Percentiles rank a stretch among this genome's conserved stretches.
Conservation (phyloP, 35 echinoderm and acorn worm species). For the Patiria miniata region DNA sequence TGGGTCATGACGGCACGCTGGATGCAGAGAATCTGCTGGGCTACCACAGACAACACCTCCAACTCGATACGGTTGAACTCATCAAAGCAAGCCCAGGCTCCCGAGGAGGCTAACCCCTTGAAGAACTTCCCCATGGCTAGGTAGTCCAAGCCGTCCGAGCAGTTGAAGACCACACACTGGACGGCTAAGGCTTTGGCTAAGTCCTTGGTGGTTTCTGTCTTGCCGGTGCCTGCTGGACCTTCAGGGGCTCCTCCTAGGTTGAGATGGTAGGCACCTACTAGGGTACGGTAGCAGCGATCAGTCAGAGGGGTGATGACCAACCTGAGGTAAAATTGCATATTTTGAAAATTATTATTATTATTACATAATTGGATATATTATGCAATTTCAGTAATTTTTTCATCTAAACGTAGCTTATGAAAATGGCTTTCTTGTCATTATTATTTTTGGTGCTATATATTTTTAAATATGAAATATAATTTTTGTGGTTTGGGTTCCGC, state of each 20-base stretch:
- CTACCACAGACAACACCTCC: conserved; percentile 99
- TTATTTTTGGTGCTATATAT: too few species aligned
- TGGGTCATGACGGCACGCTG: conserved; percentile 84
- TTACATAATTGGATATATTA: too few species aligned
- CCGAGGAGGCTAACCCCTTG: conserved; percentile 95
- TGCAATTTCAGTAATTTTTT: too few species aligned
- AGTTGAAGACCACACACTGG: conserved; percentile 99
- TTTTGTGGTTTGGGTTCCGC: too few species aligned
- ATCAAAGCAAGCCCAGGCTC: conserved; percentile 99
- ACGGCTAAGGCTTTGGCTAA: conserved; percentile 97
- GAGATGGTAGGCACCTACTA: conserved; percentile 98
- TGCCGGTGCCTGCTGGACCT: conserved; percentile 95
- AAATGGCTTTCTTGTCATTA: too few species aligned
- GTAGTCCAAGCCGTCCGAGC: conserved; percentile 98
- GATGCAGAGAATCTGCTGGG: conserved; percentile 98
- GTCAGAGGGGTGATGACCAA: conserved; percentile 99
- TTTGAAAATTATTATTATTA: too few species aligned
- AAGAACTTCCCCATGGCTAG: conserved; percentile 99
- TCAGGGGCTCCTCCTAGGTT: conserved; percentile 97
- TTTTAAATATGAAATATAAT: too few species aligned
- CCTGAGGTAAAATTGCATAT: too few species aligned
- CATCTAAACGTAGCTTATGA: too few species aligned
- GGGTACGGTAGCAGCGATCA: conserved; percentile 95
- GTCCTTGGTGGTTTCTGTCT: conserved; percentile 99
- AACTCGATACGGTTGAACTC: conserved; percentile 99